Conservation (phyloP, 2,888 invertebrate genomes). For the Asteroscopus sphinx region DNA sequence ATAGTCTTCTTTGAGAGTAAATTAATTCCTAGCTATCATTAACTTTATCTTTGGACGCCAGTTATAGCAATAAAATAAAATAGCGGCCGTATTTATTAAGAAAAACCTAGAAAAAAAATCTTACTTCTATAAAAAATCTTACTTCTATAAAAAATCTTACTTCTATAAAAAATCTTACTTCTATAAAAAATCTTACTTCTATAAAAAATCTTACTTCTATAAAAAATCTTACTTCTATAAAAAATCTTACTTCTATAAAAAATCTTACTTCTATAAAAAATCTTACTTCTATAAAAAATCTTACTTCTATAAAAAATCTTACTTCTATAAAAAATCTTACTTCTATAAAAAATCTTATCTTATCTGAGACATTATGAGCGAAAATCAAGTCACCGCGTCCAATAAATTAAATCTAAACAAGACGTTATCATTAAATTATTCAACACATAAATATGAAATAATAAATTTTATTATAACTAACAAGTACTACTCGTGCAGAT, state of each 20-base stretch:
- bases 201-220: not conserved
- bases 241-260: too few relatives aligned
- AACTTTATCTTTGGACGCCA: too few relatives aligned
- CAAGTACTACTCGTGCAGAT: too few relatives aligned
- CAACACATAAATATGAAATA: slow-evolving; percentile 10
- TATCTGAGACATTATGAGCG: slow-evolving; percentile 11
- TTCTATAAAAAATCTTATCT: not conserved
- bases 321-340: not conserved
- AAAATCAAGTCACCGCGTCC: slow-evolving; percentile 18
- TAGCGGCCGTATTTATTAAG: not conserved
- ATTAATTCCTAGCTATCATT: too few relatives aligned
- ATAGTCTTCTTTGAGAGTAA: too few relatives aligned
- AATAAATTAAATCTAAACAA: slow-evolving; percentile 34
- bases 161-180: not conserved
- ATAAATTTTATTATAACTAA: not conserved
- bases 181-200: not conserved
- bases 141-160: not conserved
- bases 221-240: not conserved
- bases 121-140: not conserved
- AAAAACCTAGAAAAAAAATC: not conserved
- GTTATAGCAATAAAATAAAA: not conserved
- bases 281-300: not conserved
- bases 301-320: too few relatives aligned
- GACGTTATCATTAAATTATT: not conserved
- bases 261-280: too few relatives aligned